Conservation (phyloP, 2,113 vertebrate genomes). For the Tenrec ecaudatus region DNA sequence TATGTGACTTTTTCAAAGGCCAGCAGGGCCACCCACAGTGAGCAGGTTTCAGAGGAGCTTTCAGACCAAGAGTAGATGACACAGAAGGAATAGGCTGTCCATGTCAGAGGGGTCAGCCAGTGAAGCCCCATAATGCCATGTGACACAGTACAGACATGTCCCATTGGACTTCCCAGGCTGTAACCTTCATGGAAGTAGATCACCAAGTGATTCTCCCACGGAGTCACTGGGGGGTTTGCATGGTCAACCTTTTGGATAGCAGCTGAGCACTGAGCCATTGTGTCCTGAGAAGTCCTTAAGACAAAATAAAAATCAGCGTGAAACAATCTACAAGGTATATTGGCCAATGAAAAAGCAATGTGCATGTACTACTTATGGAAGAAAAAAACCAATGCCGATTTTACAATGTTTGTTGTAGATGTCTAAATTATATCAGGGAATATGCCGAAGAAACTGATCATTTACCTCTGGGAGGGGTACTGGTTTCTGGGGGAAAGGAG, state of each 20-base stretch:
- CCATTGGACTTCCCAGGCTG: background rate
- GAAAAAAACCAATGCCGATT: background rate
- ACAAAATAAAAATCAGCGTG: background rate
- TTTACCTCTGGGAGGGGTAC: background rate
- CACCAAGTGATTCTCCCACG: background rate
- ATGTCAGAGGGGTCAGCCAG: too few species aligned
- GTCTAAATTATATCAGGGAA: background rate
- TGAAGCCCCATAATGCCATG: too few species aligned
- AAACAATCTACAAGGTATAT: constrained; percentile 9
- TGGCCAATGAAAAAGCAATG: background rate
- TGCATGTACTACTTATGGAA: background rate
- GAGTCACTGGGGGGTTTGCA: background rate
- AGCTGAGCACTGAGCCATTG: background rate
- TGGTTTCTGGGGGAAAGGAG: background rate
- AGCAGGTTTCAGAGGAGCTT: too few species aligned
- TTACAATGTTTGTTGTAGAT: background rate
- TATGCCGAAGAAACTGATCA: background rate
- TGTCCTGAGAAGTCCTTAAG: background rate
- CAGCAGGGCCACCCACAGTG: too few species aligned
- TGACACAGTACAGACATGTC: background rate
- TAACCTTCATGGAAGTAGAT: background rate
- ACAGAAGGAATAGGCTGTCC: too few species aligned
- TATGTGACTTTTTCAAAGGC: too few species aligned
- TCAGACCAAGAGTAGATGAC: too few species aligned
- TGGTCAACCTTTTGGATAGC: background rate